phyloP scores from a whole-genome alignment of 1,140 invertebrate genomes.

The Lordiphosa clarofinis region DNA sequence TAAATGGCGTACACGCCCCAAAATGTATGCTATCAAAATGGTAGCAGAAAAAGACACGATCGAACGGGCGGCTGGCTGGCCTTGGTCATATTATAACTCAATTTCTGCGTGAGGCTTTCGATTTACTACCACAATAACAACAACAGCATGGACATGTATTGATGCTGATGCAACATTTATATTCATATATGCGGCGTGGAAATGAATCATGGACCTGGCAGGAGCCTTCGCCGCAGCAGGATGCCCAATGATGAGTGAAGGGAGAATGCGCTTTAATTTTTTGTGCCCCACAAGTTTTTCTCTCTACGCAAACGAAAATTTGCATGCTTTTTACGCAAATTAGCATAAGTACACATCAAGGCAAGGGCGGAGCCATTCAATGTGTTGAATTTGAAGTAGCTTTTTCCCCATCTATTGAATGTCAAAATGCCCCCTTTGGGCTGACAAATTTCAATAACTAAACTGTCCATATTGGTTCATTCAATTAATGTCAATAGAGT shows the following conservation, averaged over 20 bases:
- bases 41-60: constrained; percentile 3
- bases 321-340: constrained; percentile 72
- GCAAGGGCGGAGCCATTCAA: constrained; percentile 24
- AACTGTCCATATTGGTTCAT: constrained; percentile 60
- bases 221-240: constrained; percentile 50
- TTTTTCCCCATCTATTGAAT: constrained; percentile 40
- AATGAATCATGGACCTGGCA: constrained; percentile 59
- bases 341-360: constrained; percentile 60
- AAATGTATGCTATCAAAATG: constrained; percentile 52
- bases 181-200: constrained; percentile 73
- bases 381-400: too few species aligned
- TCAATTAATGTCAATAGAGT: constrained; percentile 63
- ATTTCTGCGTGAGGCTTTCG: constrained; percentile 63
- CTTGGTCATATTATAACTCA: constrained; percentile 63
- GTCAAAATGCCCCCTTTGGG: constrained; percentile 19
- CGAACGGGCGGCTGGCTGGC: not conserved
- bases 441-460: constrained; percentile 1
- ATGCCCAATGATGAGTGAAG: constrained; percentile 34
- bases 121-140: constrained; percentile 24
- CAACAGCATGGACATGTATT: constrained; percentile 9
- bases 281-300: constrained; percentile 30
- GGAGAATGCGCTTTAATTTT: constrained; percentile 34
- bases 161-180: constrained; percentile 60
- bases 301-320: constrained; percentile 33
- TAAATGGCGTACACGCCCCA: constrained; percentile 40